These are phyloP conservation scores for Triplophysa siluroides DNA, from an alignment of 2,113 vertebrate genomes.

Conservation along the genomic window DNA sequence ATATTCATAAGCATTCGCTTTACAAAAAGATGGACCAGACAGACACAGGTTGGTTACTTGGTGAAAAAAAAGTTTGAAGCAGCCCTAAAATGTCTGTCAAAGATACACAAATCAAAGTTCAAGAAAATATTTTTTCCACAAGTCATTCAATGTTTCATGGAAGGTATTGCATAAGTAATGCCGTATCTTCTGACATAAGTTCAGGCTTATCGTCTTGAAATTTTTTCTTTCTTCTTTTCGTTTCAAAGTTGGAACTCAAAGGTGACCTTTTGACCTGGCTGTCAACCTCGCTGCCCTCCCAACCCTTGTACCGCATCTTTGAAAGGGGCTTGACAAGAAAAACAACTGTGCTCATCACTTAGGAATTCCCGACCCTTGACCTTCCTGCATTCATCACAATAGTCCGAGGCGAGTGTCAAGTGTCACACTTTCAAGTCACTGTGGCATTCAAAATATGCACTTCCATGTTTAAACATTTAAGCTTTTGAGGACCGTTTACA, in stretches of 20 bases:
- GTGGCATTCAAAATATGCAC: background rate
- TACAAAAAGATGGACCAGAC: background rate
- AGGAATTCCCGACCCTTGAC: slow-evolving; percentile 64
- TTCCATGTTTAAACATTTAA: background rate
- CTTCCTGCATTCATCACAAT: slow-evolving; percentile 45
- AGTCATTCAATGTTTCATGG: slow-evolving; percentile 15
- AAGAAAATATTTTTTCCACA: background rate
- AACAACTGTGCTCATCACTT: slow-evolving; percentile 62
- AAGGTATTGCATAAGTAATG: background rate
- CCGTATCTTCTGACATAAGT: slow-evolving; percentile 23
- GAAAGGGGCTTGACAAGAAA: slow-evolving; percentile 67
- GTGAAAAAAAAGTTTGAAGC: no score
- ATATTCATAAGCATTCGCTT: slow-evolving; percentile 19
- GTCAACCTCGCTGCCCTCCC: slow-evolving; percentile 58
- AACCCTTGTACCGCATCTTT: slow-evolving; percentile 53
- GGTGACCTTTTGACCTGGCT: slow-evolving; percentile 72
- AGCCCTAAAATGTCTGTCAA: background rate
- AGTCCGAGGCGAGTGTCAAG: slow-evolving; percentile 27
- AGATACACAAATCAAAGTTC: background rate
- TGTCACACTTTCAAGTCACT: slow-evolving; percentile 36
- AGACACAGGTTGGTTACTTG: no score
- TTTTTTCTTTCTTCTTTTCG: background rate
- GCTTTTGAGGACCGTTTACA: background rate
- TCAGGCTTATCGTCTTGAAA: slow-evolving; percentile 33
- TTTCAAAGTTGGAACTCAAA: slow-evolving; percentile 66